These are phyloP conservation scores for Trachelus iudaicus DNA, from an alignment of 2,888 invertebrate genomes.

Conservation along the genomic window DNA sequence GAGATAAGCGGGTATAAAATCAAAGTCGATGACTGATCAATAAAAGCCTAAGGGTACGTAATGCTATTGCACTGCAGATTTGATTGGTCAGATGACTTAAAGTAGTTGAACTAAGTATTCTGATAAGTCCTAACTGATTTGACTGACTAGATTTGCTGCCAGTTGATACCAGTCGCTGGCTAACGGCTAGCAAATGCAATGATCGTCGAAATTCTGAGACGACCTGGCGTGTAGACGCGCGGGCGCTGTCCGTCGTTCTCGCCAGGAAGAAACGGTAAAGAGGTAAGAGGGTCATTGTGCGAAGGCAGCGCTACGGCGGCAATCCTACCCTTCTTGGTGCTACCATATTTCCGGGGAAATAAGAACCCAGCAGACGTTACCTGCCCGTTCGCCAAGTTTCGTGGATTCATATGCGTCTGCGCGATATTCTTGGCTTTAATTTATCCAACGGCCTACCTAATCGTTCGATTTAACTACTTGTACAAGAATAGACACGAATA, in stretches of 20 bases:
- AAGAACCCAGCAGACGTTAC: not conserved
- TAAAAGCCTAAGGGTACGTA: not conserved
- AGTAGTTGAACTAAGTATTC: not conserved
- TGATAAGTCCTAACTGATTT: not conserved
- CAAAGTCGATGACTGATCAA: slow-evolving; percentile 4
- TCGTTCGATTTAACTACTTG: not conserved
- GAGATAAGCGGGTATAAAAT: slow-evolving; percentile 14
- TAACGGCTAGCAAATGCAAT: slow-evolving; percentile 57
- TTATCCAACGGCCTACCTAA: not conserved
- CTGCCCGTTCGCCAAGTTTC: not conserved
- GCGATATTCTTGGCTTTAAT: not conserved
- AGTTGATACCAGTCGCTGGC: slow-evolving; percentile 27
- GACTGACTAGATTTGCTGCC: not conserved
- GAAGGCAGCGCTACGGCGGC: slow-evolving; percentile 12
- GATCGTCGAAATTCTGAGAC: slow-evolving; percentile 48
- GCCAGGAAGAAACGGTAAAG: slow-evolving; percentile 50
- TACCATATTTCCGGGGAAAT: not conserved
- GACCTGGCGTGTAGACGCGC: slow-evolving; percentile 36
- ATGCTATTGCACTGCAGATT: not conserved
- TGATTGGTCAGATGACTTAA: not conserved
- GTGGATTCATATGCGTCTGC: not conserved
- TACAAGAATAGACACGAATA: not conserved
- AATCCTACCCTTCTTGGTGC: not conserved
- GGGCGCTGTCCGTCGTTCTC: slow-evolving; percentile 51
- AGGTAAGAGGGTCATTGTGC: slow-evolving; percentile 44